phyloP scores from a whole-genome alignment of 2,888 invertebrate species.

The Limnephilus lunatus region DNA sequence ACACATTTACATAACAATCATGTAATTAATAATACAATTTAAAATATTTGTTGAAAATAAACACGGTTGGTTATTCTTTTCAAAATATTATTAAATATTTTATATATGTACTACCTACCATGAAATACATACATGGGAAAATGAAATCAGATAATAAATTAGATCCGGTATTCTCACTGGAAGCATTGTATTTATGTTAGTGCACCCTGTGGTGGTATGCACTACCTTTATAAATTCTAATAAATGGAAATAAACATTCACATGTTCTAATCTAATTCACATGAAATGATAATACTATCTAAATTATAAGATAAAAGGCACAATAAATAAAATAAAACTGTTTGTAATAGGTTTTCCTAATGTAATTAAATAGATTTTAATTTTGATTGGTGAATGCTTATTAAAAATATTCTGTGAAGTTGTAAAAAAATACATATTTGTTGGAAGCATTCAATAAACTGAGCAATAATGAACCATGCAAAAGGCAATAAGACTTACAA shows the following conservation, averaged over 20 bases:
- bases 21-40: background rate
- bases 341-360: background rate
- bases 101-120: background rate
- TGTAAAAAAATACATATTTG: background rate
- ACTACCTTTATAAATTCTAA: background rate
- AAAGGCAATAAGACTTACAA: background rate
- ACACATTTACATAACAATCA: background rate
- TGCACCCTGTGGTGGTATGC: background rate
- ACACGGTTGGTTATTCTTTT: background rate
- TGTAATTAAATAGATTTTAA: background rate
- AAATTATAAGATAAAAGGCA: conserved; percentile 2
- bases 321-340: background rate
- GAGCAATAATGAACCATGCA: background rate
- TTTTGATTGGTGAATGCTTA: background rate
- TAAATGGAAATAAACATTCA: background rate
- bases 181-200: background rate
- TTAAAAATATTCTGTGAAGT: background rate
- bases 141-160: background rate
- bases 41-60: background rate
- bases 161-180: background rate
- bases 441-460: background rate
- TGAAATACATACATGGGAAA: background rate
- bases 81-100: background rate
- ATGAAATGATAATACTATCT: background rate
- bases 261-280: background rate